A percentile compares a stretch with the other conserved stretches of the same genome.
These are phyloP conservation scores for Luidia sarsii DNA, from an alignment of 53 echinoderm and acorn worm genomes.

Conservation along the genomic window DNA sequence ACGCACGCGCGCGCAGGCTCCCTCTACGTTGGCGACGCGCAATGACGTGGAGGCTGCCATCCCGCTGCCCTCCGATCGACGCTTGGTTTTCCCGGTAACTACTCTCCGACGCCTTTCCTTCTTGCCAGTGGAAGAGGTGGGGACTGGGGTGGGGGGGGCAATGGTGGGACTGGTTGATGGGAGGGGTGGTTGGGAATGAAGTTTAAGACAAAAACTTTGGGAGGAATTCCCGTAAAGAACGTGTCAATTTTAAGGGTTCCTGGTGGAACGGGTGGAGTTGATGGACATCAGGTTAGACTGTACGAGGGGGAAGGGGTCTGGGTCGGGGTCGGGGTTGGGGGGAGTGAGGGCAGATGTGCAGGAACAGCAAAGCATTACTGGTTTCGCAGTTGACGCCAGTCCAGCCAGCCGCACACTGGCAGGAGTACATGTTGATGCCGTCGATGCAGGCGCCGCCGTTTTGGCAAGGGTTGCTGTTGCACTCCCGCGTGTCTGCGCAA, in stretches of 20 bases:
- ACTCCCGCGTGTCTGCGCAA: conserved; percentile 39
- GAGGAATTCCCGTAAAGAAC: conserved; percentile 8
- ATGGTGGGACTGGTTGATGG: no score
- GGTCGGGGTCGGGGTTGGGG: no score
- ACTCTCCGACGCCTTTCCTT: conserved; percentile 5
- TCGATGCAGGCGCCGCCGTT: conserved; percentile 43
- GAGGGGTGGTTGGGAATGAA: not conserved
- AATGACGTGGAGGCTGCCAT: no score
- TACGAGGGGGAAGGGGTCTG: not conserved
- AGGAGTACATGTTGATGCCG: conserved; percentile 21
- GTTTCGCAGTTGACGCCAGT: conserved; percentile 37
- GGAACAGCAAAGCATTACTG: conserved; percentile 35
- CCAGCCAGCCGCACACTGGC: conserved; percentile 26
- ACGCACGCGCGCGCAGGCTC: no score
- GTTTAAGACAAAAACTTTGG: not conserved
- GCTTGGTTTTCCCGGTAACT: not conserved
- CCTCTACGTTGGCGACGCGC: no score
- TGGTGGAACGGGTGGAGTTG: no score
- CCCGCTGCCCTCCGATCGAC: no score
- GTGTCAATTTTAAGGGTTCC: no score
- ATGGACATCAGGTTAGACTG: conserved; percentile 17
- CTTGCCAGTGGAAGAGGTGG: conserved; percentile 6
- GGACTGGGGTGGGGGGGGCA: no score
- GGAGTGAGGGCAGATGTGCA: not conserved
- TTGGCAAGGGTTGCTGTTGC: conserved; percentile 39